Base-by-base conservation (phyloP, 2,113 vertebrate species). In the Lagopus leucura region DNA sequence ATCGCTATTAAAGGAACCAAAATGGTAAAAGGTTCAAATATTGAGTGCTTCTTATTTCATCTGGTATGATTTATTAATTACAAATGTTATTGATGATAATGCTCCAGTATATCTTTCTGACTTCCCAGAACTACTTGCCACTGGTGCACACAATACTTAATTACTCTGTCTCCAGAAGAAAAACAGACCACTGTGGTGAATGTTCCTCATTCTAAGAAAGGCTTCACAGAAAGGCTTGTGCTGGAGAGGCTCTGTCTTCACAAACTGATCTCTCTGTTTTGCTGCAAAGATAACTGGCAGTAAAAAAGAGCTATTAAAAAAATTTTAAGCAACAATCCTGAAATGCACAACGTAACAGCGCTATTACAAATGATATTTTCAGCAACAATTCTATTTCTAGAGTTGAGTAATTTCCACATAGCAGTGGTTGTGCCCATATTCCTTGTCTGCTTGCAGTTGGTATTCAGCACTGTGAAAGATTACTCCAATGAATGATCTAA, bases 181-280 rank as follows among this genome's bases (percentile, higher is more conserved):
- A 89, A 8, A 5, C 6, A 50, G 43, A 34, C 22, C 21, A 19
- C 42, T 64, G 12, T 42, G 42, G 21, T 11, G 34, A 38, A 8
- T 34, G 11, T 67, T 84, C 45, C 45, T 66, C 1, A 0, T 2
- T 76, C 32, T 58, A 47, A 67, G 11, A 45, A 67, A 79, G 0
- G 0, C 40, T 27, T 76, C 32, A 64, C 52, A 67, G 11, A 45
- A 67, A 79, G 0, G 0, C 40, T 27, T 0, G 1, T 71, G 25
- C 27, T 71, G 63, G 28, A 61, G 30, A 27, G 27, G 11, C 45
- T 86, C 57, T 52, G 40, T 47, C 36, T 83, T 79, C 47, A 74
- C 34, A 47, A 66, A 1, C 19, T 1, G 3, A n/a, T 63, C 32
- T 70, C 64, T 70, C 69, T 58, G 58, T 45, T 79, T 86, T 70